Evolutionary conservation across 1,140 invertebrate genomes (phyloP).

Genomic region (Holcopasites calliopsidis): DNA sequence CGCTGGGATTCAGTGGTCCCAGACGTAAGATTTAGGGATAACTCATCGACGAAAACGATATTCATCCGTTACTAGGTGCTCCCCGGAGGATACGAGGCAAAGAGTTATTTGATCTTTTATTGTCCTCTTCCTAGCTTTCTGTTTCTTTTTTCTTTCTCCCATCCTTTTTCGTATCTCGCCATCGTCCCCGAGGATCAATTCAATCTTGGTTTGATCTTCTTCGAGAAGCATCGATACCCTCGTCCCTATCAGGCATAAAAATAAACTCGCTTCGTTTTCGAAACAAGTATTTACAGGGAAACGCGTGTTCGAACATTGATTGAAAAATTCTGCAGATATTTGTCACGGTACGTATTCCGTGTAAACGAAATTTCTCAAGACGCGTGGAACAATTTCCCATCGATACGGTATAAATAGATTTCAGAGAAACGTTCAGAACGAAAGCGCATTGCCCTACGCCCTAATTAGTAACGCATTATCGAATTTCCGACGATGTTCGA

Average conservation of each 20-base stretch:
- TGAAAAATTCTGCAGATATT: too few relatives aligned
- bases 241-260: background rate
- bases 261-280: background rate
- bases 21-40: slow-evolving; percentile 52
- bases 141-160: slow-evolving; percentile 40
- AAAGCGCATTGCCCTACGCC: too few relatives aligned
- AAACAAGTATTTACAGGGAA: background rate
- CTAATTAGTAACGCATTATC: background rate
- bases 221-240: background rate
- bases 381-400: too few relatives aligned
- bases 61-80: slow-evolving; percentile 49
- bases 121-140: slow-evolving; percentile 42
- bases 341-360: too few relatives aligned
- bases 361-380: too few relatives aligned
- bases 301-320: background rate
- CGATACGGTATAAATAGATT: too few relatives aligned
- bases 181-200: slow-evolving; percentile 63
- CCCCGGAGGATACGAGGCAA: slow-evolving; percentile 29
- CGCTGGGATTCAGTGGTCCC: slow-evolving; percentile 43
- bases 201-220: slow-evolving; percentile 65
- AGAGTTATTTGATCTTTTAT: slow-evolving; percentile 62
- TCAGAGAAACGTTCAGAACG: too few relatives aligned
- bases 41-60: slow-evolving; percentile 57
- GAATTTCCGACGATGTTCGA: background rate
- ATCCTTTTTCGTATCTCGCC: background rate